These are phyloP conservation scores for Neoitamus cyanurus DNA, from an alignment of 2,888 invertebrate species.

Conservation along the genomic window DNA sequence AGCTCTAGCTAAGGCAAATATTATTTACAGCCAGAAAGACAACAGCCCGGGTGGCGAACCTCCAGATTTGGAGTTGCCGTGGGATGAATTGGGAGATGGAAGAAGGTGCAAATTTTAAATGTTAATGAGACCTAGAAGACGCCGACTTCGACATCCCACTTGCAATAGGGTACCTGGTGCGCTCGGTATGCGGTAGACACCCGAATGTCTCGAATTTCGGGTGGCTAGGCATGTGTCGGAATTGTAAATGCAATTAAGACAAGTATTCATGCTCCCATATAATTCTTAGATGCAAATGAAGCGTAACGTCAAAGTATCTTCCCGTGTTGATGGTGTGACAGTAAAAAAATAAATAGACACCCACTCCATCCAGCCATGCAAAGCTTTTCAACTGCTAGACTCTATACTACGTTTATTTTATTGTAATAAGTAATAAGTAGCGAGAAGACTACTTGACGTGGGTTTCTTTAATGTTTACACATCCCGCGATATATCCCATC, in stretches of 20 bases:
- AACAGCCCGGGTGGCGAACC: background rate
- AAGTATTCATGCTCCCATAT: conserved; percentile 29
- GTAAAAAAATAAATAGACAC: background rate
- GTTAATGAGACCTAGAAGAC: conserved; percentile 26
- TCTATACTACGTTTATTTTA: background rate
- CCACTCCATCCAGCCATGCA: background rate
- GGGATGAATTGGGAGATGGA: background rate
- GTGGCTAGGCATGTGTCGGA: background rate
- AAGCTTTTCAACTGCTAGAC: background rate
- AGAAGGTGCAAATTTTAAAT: conserved; percentile 35
- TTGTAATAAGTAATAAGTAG: background rate
- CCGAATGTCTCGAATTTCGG: background rate
- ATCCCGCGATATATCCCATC: background rate
- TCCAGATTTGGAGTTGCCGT: background rate
- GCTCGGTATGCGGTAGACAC: background rate
- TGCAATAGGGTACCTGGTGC: background rate
- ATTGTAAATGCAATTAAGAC: conserved; percentile 44
- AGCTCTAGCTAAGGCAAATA: conserved; percentile 16
- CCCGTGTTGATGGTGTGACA: background rate
- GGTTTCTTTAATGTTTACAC: background rate
- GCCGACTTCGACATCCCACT: background rate
- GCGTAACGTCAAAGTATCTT: conserved; percentile 22
- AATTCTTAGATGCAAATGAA: conserved; percentile 38
- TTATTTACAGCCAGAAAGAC: conserved; percentile 30
- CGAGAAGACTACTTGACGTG: background rate